Evolutionary conservation across 1,140 invertebrate genomes (phyloP).

Genomic region (Zaprionus ornatus): DNA sequence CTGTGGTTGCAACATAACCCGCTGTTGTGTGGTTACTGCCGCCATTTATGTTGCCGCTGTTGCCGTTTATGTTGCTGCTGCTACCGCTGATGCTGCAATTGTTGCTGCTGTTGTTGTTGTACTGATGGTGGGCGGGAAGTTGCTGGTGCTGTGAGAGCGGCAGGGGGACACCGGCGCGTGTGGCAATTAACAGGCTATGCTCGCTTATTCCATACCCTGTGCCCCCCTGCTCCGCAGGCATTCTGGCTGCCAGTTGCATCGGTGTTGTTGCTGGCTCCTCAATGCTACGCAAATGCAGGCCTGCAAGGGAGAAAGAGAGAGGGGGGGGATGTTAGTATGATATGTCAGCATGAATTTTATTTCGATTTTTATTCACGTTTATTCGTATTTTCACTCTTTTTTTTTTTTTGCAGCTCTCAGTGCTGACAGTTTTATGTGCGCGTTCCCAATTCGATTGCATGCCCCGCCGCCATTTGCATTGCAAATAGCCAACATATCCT

Average conservation of each 20-base stretch:
- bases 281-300: slow-evolving; percentile 91
- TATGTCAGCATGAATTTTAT: slow-evolving; percentile 2
- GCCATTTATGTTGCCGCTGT: slow-evolving; percentile 31
- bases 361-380: slow-evolving; percentile 8
- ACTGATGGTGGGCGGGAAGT: slow-evolving; percentile 70
- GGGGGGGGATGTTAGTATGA: background rate
- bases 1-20: slow-evolving; percentile 37
- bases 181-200: slow-evolving; percentile 83
- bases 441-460: slow-evolving; percentile 40
- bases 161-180: slow-evolving; percentile 85
- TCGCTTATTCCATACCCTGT: slow-evolving; percentile 84
- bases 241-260: slow-evolving; percentile 83
- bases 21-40: slow-evolving; percentile 24
- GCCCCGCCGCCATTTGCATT: slow-evolving; percentile 65
- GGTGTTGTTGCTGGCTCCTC: slow-evolving; percentile 87
- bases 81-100: slow-evolving; percentile 13
- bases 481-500: slow-evolving; percentile 71
- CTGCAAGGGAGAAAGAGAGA: slow-evolving; percentile 84
- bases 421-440: slow-evolving; percentile 63
- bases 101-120: slow-evolving; percentile 43
- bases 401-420: slow-evolving; percentile 17
- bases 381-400: slow-evolving; percentile 13
- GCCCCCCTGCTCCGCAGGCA: slow-evolving; percentile 88
- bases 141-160: slow-evolving; percentile 76
- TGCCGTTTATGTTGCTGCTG: slow-evolving; percentile 30